Evolutionary conservation across 2,888 invertebrate genomes (phyloP).

Genomic region (Napeogenes sylphis): DNA sequence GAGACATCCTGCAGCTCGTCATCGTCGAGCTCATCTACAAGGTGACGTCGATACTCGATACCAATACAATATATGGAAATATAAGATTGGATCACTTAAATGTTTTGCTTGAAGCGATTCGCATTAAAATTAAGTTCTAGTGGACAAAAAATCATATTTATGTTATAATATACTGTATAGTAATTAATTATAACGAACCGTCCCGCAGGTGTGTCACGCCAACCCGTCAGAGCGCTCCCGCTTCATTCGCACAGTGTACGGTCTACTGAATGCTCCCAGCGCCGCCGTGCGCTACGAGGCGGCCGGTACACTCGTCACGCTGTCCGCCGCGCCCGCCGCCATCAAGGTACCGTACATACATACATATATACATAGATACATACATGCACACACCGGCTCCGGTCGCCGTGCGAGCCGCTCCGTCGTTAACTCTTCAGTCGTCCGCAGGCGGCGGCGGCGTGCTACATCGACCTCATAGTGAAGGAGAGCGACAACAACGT

Average conservation of each 20-base stretch:
- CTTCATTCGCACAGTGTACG: constrained; percentile 99
- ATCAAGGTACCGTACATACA: constrained; percentile 80
- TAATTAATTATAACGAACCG: no score
- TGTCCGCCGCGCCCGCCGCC: constrained; percentile 98
- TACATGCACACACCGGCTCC: constrained; percentile 15
- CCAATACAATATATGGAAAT: not conserved
- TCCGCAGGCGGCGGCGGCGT: constrained; percentile 91
- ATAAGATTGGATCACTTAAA: no score
- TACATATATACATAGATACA: no score
- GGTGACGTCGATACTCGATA: constrained; percentile 65
- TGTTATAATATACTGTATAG: no score
- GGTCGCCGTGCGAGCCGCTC: not conserved
- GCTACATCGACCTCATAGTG: constrained; percentile 99
- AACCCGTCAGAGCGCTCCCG: constrained; percentile 97
- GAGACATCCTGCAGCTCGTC: constrained; percentile 97
- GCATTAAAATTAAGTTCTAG: no score
- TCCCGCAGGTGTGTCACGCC: constrained; percentile 90
- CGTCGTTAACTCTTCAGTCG: not conserved
- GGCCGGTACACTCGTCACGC: constrained; percentile 97
- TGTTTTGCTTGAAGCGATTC: no score
- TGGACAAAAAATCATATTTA: no score
- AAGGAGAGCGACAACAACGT: constrained; percentile 99
- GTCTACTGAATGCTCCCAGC: constrained; percentile 94
- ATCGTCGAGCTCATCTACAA: constrained; percentile 99
- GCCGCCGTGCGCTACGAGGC: constrained; percentile 99